Conservation (phyloP, 1,140 invertebrate species). For the Aphaenogaster rudis region DNA sequence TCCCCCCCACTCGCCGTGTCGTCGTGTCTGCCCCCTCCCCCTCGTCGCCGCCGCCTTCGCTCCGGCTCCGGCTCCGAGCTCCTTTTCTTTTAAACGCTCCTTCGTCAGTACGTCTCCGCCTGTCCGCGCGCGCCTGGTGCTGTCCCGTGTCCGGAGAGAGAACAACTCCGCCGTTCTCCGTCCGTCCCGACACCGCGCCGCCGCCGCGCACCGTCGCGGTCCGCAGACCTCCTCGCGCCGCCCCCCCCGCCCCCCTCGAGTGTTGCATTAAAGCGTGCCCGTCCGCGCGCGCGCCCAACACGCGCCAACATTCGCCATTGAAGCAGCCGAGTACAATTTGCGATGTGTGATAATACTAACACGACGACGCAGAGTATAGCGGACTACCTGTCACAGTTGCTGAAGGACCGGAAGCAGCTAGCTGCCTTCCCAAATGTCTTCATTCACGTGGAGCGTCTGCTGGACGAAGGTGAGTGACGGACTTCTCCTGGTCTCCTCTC, state of each 20-base stretch:
- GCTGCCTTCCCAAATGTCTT: slow-evolving; percentile 99
- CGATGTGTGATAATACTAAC: slow-evolving; percentile 92
- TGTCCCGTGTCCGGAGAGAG: slow-evolving; percentile 24
- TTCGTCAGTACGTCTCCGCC: slow-evolving; percentile 57
- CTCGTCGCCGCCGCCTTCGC: slow-evolving; percentile 5
- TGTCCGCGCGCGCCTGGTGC: slow-evolving; percentile 20
- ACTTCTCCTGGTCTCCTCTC: not conserved
- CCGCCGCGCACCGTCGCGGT: slow-evolving; percentile 54
- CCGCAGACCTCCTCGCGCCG: slow-evolving; percentile 75
- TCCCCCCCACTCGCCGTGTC: not conserved
- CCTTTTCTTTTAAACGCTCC: slow-evolving; percentile 43
- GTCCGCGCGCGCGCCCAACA: slow-evolving; percentile 76
- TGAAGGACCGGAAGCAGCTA: slow-evolving; percentile 99
- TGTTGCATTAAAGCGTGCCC: slow-evolving; percentile 66
- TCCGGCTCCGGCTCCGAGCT: not conserved
- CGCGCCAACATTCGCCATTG: slow-evolving; percentile 71
- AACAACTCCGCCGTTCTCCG: slow-evolving; percentile 34
- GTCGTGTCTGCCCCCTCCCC: not conserved
- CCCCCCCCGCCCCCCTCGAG: not conserved
- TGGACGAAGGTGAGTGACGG: slow-evolving; percentile 98
- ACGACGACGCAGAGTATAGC: slow-evolving; percentile 97
- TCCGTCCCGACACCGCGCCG: slow-evolving; percentile 47
- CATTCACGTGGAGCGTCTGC: slow-evolving; percentile 98
- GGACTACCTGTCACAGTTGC: slow-evolving; percentile 99
- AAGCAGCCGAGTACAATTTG: slow-evolving; percentile 85